Conservation (phyloP, 2,113 vertebrate genomes). For the Ammodytes marinus region DNA sequence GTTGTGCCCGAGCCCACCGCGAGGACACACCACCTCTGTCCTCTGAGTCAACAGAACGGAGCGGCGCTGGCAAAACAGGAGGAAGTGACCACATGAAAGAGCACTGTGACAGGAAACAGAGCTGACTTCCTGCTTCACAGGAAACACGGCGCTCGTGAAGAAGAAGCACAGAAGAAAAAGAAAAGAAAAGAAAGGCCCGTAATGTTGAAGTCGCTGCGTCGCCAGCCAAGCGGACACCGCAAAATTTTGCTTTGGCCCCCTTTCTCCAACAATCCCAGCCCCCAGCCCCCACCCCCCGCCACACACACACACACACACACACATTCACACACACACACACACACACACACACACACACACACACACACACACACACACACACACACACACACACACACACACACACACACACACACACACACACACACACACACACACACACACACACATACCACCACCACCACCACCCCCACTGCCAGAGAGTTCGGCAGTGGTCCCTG, state of each 20-base stretch:
- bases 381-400: no score
- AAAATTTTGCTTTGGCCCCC: conserved; percentile 28
- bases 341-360: no score
- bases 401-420: no score
- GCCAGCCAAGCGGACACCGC: conserved; percentile 60
- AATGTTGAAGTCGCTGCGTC: conserved; percentile 63
- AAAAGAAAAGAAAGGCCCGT: conserved; percentile 64
- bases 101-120: conserved; percentile 82
- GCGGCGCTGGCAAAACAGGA: conserved; percentile 75
- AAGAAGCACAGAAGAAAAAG: neutral
- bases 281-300: neutral
- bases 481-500: conserved; percentile 38
- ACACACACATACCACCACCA: neutral
- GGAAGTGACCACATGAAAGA: conserved; percentile 89
- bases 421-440: no score
- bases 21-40: conserved; percentile 51
- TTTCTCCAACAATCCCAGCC: neutral
- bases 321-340: no score
- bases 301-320: no score
- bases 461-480: neutral
- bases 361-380: no score
- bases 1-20: conserved; percentile 17
- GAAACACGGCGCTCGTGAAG: conserved; percentile 79
- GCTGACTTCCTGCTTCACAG: conserved; percentile 85
- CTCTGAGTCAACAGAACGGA: conserved; percentile 69